Conservation (phyloP, 2,113 vertebrate genomes). For the Aphelocoma coerulescens region DNA sequence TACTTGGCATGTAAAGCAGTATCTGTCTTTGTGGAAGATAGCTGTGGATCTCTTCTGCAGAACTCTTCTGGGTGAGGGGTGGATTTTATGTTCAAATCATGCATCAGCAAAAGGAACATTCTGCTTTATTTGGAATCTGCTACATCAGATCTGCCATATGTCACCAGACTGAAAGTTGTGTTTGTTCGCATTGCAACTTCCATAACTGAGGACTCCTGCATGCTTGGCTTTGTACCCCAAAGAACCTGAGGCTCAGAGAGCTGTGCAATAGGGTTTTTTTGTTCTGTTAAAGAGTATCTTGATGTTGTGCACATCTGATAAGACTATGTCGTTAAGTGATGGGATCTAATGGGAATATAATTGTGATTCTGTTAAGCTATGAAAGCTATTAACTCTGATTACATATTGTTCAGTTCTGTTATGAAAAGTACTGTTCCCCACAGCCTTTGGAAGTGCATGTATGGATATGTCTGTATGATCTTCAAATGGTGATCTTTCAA, state of each 20-base stretch:
- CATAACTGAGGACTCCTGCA: neutral
- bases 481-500: neutral
- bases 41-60: neutral
- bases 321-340: neutral
- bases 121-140: constrained; percentile 57
- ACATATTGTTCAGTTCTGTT: neutral
- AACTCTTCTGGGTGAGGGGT: neutral
- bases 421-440: neutral
- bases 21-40: neutral
- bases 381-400: neutral
- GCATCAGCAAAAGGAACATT: constrained; percentile 55
- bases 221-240: neutral
- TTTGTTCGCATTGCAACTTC: constrained; percentile 18
- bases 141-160: constrained; percentile 54
- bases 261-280: neutral
- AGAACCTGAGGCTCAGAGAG: neutral
- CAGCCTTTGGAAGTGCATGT: neutral
- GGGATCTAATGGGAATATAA: neutral
- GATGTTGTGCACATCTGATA: neutral
- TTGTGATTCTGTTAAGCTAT: neutral
- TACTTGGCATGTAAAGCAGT: neutral
- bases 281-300: neutral
- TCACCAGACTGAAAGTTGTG: constrained; percentile 12
- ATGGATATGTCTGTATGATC: neutral
- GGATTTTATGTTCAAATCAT: constrained; percentile 18